These are phyloP conservation scores for Beaufortia kweichowensis DNA, from an alignment of 2,113 vertebrate genomes.

Conservation along the genomic window DNA sequence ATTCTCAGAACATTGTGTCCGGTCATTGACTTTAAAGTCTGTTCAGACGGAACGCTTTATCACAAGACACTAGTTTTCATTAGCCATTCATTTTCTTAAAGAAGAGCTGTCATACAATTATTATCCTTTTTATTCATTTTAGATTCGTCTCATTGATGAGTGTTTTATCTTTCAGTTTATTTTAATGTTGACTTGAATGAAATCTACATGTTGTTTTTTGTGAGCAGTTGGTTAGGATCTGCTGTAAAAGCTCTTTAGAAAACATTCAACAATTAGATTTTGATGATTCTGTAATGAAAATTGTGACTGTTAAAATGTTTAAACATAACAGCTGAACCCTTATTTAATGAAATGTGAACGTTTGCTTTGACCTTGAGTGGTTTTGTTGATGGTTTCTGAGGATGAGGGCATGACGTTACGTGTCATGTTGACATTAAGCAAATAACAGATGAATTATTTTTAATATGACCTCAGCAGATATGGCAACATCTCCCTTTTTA, in stretches of 20 bases:
- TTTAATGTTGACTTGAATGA: constrained; percentile 13
- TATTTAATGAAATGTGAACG: not conserved
- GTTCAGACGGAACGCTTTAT: constrained; percentile 25
- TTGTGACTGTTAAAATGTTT: not conserved
- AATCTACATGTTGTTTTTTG: not conserved
- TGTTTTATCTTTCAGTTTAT: constrained; percentile 52
- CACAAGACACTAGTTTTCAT: constrained; percentile 68
- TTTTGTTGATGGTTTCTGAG: too few relatives aligned
- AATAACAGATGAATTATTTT: too few relatives aligned
- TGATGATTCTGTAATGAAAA: not conserved
- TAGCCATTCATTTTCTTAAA: constrained; percentile 69
- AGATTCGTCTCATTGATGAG: constrained; percentile 64
- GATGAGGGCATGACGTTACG: too few relatives aligned
- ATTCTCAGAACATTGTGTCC: constrained; percentile 68
- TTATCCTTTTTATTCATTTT: constrained; percentile 65
- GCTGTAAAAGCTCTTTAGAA: not conserved
- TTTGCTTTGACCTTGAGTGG: too few relatives aligned
- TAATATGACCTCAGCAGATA: too few relatives aligned
- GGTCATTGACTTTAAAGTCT: constrained; percentile 68
- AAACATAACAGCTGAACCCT: not conserved
- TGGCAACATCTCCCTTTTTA: too few relatives aligned
- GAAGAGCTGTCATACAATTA: constrained; percentile 57
- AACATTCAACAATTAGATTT: not conserved
- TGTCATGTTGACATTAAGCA: too few relatives aligned
- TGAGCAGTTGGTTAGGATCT: not conserved